Conservation (phyloP, 2,797 vertebrate species). For the Amazona finschi region DNA sequence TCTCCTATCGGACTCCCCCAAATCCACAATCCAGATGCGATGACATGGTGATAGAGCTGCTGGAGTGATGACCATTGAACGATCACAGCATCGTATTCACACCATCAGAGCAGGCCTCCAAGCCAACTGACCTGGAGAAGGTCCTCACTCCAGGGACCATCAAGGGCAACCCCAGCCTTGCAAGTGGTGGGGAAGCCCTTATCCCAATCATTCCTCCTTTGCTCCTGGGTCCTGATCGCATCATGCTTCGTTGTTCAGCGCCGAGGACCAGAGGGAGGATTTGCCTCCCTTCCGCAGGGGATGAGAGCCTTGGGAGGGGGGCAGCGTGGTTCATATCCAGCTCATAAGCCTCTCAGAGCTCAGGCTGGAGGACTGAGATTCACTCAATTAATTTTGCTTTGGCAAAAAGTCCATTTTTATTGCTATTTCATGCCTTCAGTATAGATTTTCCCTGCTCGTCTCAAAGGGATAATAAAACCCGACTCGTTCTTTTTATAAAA, state of each 20-base stretch:
- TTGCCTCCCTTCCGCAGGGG: background rate
- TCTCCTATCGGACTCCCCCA: background rate
- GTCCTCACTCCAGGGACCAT: background rate
- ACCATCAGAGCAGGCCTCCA: background rate
- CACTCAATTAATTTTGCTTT: constrained; percentile 75
- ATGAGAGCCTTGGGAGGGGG: constrained; percentile 40
- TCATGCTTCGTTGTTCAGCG: background rate
- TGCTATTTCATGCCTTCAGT: constrained; percentile 74
- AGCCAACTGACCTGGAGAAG: background rate
- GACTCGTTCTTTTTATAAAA: constrained; percentile 73
- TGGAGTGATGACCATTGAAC: background rate
- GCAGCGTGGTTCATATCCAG: constrained; percentile 50
- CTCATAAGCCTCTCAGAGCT: constrained; percentile 58
- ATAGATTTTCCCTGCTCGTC: constrained; percentile 77
- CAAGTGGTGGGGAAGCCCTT: background rate
- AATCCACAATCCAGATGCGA: background rate
- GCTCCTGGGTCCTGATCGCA: background rate
- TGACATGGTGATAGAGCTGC: background rate
- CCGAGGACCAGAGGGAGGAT: background rate
- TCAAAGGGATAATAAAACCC: constrained; percentile 77
- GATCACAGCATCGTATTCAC: background rate
- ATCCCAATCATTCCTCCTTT: background rate
- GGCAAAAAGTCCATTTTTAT: constrained; percentile 76
- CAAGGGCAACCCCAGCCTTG: background rate
- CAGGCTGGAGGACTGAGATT: constrained; percentile 62